Evolutionary conservation across 2,113 vertebrate genomes (phyloP), one percentile per base, ranked within the genome.

Genomic region (Tonatia bakeri): DNA sequence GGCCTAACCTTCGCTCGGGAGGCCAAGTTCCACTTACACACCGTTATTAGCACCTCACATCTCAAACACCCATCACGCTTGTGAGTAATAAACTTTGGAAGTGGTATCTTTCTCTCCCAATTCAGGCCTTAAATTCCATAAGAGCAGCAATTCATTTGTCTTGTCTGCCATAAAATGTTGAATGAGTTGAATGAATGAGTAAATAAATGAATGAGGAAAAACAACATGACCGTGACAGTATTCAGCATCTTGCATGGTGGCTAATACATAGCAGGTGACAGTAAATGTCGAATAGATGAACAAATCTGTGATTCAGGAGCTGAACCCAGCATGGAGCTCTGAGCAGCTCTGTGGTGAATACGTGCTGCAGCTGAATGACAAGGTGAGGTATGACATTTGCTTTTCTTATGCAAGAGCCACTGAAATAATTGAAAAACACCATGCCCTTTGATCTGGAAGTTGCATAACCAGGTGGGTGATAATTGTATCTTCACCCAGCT

Each of bases 361-460:
- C 36, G 70, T n/a, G 52, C 28, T 52, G 38, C 76, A 67, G 61
- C 47, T 81, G 36, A 56, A 69, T 56, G 12, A 61, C 79, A 87
- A 69, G n/a, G 43, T 16, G 54, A 88, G 36, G 65, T 50, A 61
- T n/a, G 59, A 33, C 50, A 89, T 70, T 73, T 93, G 73, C 64
- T 79, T 87, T 72, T 76, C 69, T 85, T 79, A 50, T 7, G 26
- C 28, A 69, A 79, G 45, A 75, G 50, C 69, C 80, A 77, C 40
- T 70, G 50, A 61, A 59, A 40, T 64, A 88, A 97, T 14, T 83
- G 88, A 91, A 82, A 82, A 95, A 70, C n/a, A 79, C 50, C 79
- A 56, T 79, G 82, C 31, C 61, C 82, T 64, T 95, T 91, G 91
- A 89, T 95, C 93, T 95, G 69, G 61, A 94, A 91, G 87, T 54